Conservation (phyloP, 2,797 vertebrate genomes). For the Phaenicophaeus curvirostris region DNA sequence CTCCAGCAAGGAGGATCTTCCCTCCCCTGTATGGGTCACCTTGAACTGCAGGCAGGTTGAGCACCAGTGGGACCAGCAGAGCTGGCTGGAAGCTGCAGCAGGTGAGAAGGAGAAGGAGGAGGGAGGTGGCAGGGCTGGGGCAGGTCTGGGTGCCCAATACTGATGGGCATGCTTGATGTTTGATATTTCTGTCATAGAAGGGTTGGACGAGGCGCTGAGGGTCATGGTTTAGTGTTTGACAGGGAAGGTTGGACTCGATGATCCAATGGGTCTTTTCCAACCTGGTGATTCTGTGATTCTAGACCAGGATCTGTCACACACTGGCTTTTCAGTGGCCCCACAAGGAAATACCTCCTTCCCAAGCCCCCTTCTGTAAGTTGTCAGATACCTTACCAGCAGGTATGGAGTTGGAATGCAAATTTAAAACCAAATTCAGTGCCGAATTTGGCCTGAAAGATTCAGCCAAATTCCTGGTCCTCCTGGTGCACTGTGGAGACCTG, state of each 20-base stretch:
- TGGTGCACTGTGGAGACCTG: background rate
- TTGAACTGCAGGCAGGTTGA: background rate
- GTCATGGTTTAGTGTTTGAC: no score
- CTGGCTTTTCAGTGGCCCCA: background rate
- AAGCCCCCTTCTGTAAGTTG: no score
- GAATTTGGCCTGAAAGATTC: background rate
- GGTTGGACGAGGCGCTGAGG: no score
- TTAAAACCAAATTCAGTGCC: background rate
- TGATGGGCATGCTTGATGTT: background rate
- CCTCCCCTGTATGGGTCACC: background rate
- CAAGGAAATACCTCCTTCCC: no score
- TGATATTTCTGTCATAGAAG: background rate
- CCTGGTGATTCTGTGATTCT: no score
- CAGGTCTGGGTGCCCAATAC: background rate
- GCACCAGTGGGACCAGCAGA: background rate
- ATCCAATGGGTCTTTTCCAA: no score
- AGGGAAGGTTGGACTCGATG: no score
- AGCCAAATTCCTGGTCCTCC: background rate
- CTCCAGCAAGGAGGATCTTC: background rate
- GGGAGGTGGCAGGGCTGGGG: background rate
- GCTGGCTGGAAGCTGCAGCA: background rate
- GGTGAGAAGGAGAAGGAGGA: accelerated
- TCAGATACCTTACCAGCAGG: no score
- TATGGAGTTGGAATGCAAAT: no score
- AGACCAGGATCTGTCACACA: background rate